These are phyloP conservation scores for Mesembrinibis cayennensis DNA, from an alignment of 2,113 vertebrate species.

Conservation along the genomic window DNA sequence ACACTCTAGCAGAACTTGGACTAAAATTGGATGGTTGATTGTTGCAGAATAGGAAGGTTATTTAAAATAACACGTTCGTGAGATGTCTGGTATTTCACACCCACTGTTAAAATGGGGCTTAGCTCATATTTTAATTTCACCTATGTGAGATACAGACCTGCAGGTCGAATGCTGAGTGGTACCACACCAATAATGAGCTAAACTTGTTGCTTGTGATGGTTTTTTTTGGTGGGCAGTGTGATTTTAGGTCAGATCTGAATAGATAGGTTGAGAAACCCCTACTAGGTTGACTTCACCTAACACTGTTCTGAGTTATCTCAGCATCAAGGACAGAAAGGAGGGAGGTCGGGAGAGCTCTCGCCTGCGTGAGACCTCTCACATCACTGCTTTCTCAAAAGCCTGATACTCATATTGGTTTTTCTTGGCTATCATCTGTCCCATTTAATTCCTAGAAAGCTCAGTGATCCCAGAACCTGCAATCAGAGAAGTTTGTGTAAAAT, in stretches of 20 bases:
- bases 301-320: neutral
- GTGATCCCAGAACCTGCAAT: neutral
- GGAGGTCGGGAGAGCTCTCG: rapidly evolving
- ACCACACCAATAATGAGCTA: neutral
- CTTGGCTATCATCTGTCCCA: too few species aligned
- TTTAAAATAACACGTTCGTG: slow-evolving; percentile 24
- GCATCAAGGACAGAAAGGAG: neutral
- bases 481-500: neutral
- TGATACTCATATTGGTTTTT: neutral
- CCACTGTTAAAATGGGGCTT: neutral
- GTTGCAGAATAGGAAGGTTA: neutral
- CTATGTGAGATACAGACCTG: neutral
- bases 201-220: neutral
- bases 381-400: neutral
- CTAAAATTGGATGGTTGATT: slow-evolving; percentile 33
- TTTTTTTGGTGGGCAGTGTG: neutral
- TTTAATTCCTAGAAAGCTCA: neutral
- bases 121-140: neutral
- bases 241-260: neutral
- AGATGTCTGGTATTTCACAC: slow-evolving; percentile 16
- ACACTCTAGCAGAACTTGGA: neutral
- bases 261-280: neutral
- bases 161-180: neutral
- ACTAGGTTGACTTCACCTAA: neutral
- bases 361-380: neutral